phyloP scores from a whole-genome alignment of 1,140 invertebrate species.

The Oryzaephilus surinamensis region DNA sequence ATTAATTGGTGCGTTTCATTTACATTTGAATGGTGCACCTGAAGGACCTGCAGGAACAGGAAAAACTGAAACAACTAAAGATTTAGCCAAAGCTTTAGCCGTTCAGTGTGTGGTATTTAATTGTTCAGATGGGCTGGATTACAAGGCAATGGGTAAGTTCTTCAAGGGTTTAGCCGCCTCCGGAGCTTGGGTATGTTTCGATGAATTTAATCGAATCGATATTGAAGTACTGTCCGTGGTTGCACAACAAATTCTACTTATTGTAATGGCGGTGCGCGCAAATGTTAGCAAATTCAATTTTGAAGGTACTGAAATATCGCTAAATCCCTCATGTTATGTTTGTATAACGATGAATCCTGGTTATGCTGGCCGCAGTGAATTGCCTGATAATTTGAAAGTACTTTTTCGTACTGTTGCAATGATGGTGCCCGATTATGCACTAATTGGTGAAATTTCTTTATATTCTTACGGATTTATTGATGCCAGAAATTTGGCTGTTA shows the following conservation, averaged over 20 bases:
- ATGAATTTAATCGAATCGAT: conserved; percentile 93
- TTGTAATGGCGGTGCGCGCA: conserved; percentile 72
- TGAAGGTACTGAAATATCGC: conserved; percentile 80
- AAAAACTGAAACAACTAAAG: conserved; percentile 67
- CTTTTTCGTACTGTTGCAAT: conserved; percentile 89
- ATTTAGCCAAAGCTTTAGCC: conserved; percentile 63
- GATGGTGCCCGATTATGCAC: conserved; percentile 93
- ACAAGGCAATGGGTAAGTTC: conserved; percentile 59
- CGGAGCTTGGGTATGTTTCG: conserved; percentile 90
- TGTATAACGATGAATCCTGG: conserved; percentile 96
- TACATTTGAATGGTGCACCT: conserved; percentile 61
- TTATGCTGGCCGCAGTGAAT: conserved; percentile 76
- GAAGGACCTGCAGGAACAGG: conserved; percentile 66
- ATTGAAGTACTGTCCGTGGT: conserved; percentile 76
- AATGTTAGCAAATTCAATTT: conserved; percentile 75
- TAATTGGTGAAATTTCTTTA: conserved; percentile 88
- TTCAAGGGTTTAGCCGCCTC: conserved; percentile 53
- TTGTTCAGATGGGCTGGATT: conserved; percentile 64
- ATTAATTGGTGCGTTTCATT: conserved; percentile 54
- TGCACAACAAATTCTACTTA: conserved; percentile 73
- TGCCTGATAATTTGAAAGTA: conserved; percentile 91
- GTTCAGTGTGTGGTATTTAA: conserved; percentile 70
- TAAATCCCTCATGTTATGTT: conserved; percentile 83
- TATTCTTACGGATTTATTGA: conserved; percentile 80
- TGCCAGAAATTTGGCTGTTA: conserved; percentile 65